These are phyloP conservation scores for Papilio xuthus DNA, from an alignment of 1,140 invertebrate species.

Conservation along the genomic window DNA sequence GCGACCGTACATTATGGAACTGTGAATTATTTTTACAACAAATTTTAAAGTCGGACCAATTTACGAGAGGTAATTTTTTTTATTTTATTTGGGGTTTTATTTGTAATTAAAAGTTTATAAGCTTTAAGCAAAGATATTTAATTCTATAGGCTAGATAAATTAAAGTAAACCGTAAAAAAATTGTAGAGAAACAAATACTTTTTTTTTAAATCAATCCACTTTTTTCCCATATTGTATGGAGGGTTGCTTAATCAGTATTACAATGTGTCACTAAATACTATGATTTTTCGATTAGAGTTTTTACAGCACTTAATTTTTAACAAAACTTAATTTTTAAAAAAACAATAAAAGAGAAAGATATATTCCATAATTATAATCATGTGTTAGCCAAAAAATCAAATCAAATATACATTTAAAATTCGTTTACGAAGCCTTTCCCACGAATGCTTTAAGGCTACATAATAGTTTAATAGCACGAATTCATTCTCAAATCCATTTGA, in stretches of 20 bases:
- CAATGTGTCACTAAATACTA: too few relatives aligned
- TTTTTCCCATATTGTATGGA: too few relatives aligned
- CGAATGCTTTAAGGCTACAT: not conserved
- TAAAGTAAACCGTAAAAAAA: too few relatives aligned
- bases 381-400: not conserved
- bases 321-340: too few relatives aligned
- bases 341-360: too few relatives aligned
- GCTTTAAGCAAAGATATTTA: not conserved
- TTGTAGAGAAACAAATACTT: too few relatives aligned
- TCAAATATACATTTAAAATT: not conserved
- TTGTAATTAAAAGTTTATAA: not conserved
- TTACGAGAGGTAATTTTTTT: slow-evolving; percentile 24
- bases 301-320: too few relatives aligned
- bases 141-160: not conserved
- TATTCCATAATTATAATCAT: too few relatives aligned
- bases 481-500: not conserved
- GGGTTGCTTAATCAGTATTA: too few relatives aligned
- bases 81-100: not conserved
- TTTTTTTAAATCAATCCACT: too few relatives aligned
- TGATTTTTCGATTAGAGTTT: too few relatives aligned
- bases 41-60: slow-evolving; percentile 1
- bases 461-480: slow-evolving; percentile 11
- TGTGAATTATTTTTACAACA: slow-evolving; percentile 24
- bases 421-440: not conserved
- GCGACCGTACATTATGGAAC: slow-evolving; percentile 2